Evolutionary conservation across 1,140 invertebrate genomes (phyloP), one percentile per base, ranked within the genome.

Genomic region (Brachionus rubens): DNA sequence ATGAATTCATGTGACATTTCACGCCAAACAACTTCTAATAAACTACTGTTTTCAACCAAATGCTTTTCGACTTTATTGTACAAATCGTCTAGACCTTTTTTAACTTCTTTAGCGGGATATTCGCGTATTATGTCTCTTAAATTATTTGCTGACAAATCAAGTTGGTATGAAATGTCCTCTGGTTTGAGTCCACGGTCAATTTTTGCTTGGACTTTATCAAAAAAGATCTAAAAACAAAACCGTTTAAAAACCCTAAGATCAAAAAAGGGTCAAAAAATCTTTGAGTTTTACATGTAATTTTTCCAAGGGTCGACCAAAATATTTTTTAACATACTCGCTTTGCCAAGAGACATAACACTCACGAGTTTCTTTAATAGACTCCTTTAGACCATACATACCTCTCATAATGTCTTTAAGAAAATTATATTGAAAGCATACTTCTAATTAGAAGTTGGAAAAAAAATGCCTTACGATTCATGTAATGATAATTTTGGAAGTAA

Each of bases 1-100:
- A 99, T 93, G 84, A 99, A 98, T 87, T 98, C 94, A 84, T 96
- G 92, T 87, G 98, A 94, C 96, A 99, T 98, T 80, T 94, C 93
- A 82, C 93, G 88, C 96, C 97, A 99, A 62, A 99, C 96, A 46
- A 97, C 93, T 90, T 92, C 80, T 30, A 83, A 85, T 77, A 68
- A 33, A 84, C 94, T 95, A 81, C 94, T 92, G 83, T 97, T 93
- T 85, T 96, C 94, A 79, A 90, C 93, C 5, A 98, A 85, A 85
- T 98, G 94, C 86, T 98, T 98, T 81, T 96, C 96, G 16, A 98
- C 93, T 86, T 96, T 98, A 82, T 91, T 92, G 84, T 98, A 98
- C 59, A 99, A 87, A 82, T 92, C 89, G 82, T 98, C 95, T 28
- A 99, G 85, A 0, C 94, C 94, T 84, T 92, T 93, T 84, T 97